These are phyloP conservation scores for Ariopsis seemanni DNA, from an alignment of 2,113 vertebrate genomes.

Conservation along the genomic window DNA sequence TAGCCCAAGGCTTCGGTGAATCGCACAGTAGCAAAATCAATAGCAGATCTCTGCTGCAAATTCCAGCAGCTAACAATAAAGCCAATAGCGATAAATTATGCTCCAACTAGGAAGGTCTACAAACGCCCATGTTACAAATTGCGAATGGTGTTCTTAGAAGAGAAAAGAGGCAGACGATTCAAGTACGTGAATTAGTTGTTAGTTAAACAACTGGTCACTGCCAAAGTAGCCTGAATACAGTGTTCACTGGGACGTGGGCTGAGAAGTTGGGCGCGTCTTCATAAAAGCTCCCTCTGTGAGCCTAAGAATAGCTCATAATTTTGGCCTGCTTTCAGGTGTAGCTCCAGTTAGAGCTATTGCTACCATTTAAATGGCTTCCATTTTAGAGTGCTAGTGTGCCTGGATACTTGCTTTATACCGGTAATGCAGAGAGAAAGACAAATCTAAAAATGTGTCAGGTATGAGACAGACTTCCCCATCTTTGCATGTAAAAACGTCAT, in stretches of 20 bases:
- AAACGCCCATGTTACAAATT: slow-evolving; percentile 60
- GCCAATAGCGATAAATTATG: slow-evolving; percentile 60
- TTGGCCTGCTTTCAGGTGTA: slow-evolving; percentile 1
- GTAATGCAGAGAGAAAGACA: not conserved
- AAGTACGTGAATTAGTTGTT: slow-evolving; percentile 52
- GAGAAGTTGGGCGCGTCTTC: not conserved
- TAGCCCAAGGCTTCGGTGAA: slow-evolving; percentile 45
- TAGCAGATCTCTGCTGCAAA: slow-evolving; percentile 49
- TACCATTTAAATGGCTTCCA: not conserved
- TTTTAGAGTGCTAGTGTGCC: not conserved
- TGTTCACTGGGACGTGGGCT: not conserved
- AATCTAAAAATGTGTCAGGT: not conserved
- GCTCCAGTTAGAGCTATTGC: not conserved
- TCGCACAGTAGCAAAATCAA: slow-evolving; percentile 60
- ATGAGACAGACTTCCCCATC: not conserved
- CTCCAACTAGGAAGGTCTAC: slow-evolving; percentile 51
- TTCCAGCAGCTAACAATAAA: slow-evolving; percentile 60
- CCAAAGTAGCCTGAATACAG: slow-evolving; percentile 39
- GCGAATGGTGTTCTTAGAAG: slow-evolving; percentile 38
- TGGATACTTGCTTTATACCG: not conserved
- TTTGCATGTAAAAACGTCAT: not conserved
- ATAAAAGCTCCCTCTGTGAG: slow-evolving; percentile 21
- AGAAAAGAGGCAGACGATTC: slow-evolving; percentile 38
- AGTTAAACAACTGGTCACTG: slow-evolving; percentile 53
- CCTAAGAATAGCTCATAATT: not conserved